Evolutionary conservation across 2,113 vertebrate genomes (phyloP), one percentile per base, ranked within the genome.

Genomic region (Coptodon bakossiorum): DNA sequence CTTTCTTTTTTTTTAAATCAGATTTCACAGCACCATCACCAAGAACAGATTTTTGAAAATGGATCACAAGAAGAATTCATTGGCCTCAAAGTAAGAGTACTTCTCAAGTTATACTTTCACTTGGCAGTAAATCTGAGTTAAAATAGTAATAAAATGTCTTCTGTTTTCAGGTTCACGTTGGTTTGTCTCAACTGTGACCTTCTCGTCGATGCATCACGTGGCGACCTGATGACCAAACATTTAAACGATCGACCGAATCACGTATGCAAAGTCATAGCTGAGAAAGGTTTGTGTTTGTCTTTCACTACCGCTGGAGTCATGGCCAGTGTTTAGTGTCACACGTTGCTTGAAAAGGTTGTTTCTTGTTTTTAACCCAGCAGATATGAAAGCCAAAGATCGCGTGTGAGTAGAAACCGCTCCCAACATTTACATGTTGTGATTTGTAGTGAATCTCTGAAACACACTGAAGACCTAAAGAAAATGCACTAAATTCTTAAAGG

Each of bases 151-250:
- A 6, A 78, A 2, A 5, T 10, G 36, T 24, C 54, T 96, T 71
- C n/a, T 19, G 81, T 63, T 7, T 86, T 7, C 95, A 97, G 96
- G 93, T 92, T 97, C 82, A 98, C 97, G 36, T 94, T 98, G 38
- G 97, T 98, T 86, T 99, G 99, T 96, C 97, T 98, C 88, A 97
- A 97, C 95, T 99, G 99, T 94, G 97, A 98, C 91, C 98, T 98
- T 92, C 94, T 98, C 57, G 92, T 96, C 73, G 97, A 97, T 53
- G 97, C 95, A 84, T 97, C 96, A 90, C 96, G 96, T 16, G 95
- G 97, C 71, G 97, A 99, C 94, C 96, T 96, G 38, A 99, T 99
- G 99, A 97, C 97, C 84, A 96, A 96, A 63, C 99, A 99, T 95
- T 95, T 99, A 91, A 96, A 94, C 86, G 97, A 97, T 88, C 96